A percentile compares a stretch with the other conserved stretches of the same genome.
Conservation (phyloP, 92 coral and sea anemone genomes). For the Palythoa caribaeorum region DNA sequence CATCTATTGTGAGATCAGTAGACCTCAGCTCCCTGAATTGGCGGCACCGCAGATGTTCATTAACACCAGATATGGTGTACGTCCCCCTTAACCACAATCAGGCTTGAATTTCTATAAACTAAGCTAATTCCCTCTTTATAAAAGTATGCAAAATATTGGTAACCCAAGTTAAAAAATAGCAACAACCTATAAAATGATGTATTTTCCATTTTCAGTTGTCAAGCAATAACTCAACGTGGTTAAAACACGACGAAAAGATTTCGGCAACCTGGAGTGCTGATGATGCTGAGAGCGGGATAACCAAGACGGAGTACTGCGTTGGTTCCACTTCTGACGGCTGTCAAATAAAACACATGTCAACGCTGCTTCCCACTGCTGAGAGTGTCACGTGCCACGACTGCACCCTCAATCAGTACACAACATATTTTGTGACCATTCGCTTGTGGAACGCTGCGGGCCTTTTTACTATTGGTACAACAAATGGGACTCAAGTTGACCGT, state of each 20-base stretch:
- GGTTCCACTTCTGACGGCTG: conserved; percentile 83
- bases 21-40: too few relatives aligned
- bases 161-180: too few relatives aligned
- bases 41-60: too few relatives aligned
- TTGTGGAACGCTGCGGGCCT: conserved; percentile 93
- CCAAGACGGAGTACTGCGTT: conserved; percentile 86
- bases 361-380: conserved; percentile 58
- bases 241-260: conserved; percentile 63
- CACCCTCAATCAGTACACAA: conserved; percentile 60
- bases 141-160: too few relatives aligned
- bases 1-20: too few relatives aligned
- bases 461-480: conserved; percentile 73
- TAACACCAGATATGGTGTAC: too few relatives aligned
- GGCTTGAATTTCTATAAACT: too few relatives aligned
- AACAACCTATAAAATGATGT: not conserved
- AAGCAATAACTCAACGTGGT: conserved; percentile 61
- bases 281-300: conserved; percentile 82
- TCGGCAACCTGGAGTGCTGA: conserved; percentile 75
- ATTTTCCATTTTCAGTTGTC: conserved; percentile 56
- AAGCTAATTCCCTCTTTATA: too few relatives aligned
- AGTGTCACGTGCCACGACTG: conserved; percentile 82
- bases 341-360: conserved; percentile 80
- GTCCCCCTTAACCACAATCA: too few relatives aligned
- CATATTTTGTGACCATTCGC: conserved; percentile 83
- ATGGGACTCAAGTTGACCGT: conserved; percentile 67